Conservation (phyloP, 2,888 invertebrate species). For the Ommatoiulus sabulosus region DNA sequence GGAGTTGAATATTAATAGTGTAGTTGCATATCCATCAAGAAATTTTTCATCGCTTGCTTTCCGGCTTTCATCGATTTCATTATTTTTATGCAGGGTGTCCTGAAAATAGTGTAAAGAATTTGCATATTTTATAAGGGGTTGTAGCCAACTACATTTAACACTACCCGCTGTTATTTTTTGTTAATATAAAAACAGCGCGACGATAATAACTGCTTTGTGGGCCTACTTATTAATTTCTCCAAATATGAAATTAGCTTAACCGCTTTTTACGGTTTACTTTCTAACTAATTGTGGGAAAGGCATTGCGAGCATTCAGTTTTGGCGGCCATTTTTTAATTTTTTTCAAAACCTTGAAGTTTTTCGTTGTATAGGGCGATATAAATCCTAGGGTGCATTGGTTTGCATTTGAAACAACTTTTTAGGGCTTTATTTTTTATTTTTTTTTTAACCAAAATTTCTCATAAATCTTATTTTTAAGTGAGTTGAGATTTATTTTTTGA, state of each 20-base stretch:
- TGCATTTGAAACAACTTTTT: slow-evolving; percentile 23
- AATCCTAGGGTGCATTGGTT: not conserved
- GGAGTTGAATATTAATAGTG: too few relatives aligned
- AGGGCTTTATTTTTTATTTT: not conserved
- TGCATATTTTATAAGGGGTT: too few relatives aligned
- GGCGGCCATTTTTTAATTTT: not conserved
- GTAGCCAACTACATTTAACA: too few relatives aligned
- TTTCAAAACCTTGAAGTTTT: not conserved
- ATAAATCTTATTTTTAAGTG: slow-evolving; percentile 47
- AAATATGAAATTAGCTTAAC: not conserved
- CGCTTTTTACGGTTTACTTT: not conserved
- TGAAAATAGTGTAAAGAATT: too few relatives aligned
- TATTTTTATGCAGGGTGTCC: too few relatives aligned
- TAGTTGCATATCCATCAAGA: too few relatives aligned
- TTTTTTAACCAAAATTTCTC: slow-evolving; percentile 29
- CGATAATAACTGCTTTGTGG: not conserved
- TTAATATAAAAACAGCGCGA: not conserved
- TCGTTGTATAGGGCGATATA: not conserved
- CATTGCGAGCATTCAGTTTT: not conserved
- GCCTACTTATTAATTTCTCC: slow-evolving; percentile 12
- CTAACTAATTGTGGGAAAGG: not conserved
- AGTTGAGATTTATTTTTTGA: slow-evolving; percentile 39
- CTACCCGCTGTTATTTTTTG: too few relatives aligned
- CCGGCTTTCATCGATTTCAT: too few relatives aligned
- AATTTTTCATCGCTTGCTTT: too few relatives aligned